Conservation (phyloP, 1,140 invertebrate species). For the Nomia melanderi region DNA sequence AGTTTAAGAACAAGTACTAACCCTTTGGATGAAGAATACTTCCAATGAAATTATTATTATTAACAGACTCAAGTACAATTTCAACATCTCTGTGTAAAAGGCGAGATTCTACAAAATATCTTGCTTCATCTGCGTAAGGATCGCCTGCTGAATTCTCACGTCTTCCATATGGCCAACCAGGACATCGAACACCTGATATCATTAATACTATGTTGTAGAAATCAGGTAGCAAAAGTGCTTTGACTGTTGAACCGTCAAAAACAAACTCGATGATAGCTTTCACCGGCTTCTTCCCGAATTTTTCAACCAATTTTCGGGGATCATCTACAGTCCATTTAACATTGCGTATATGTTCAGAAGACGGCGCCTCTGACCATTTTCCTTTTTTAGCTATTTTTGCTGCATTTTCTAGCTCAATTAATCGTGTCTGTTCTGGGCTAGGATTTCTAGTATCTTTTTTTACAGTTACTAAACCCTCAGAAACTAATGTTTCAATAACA, state of each 20-base stretch:
- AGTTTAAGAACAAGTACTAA: constrained; percentile 70
- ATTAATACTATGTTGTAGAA: constrained; percentile 95
- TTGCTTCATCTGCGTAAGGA: constrained; percentile 90
- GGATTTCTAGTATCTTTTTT: constrained; percentile 87
- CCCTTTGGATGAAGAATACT: constrained; percentile 95
- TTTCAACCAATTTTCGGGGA: constrained; percentile 90
- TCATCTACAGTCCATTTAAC: constrained; percentile 94
- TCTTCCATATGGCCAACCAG: constrained; percentile 86
- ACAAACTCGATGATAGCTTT: constrained; percentile 97
- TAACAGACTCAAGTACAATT: constrained; percentile 94
- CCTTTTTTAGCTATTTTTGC: constrained; percentile 94
- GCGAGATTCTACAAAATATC: constrained; percentile 94
- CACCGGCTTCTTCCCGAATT: constrained; percentile 89
- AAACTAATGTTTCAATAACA: constrained; percentile 91
- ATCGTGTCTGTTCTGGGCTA: constrained; percentile 84
- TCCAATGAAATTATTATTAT: constrained; percentile 96
- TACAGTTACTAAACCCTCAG: constrained; percentile 93
- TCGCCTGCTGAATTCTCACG: constrained; percentile 79
- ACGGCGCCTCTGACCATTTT: constrained; percentile 85
- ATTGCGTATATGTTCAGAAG: constrained; percentile 87
- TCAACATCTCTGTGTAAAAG: constrained; percentile 96
- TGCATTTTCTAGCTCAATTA: constrained; percentile 94
- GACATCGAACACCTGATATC: constrained; percentile 95
- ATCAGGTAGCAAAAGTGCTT: constrained; percentile 93
- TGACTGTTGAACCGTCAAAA: constrained; percentile 96